Evolutionary conservation across 2,113 vertebrate genomes (phyloP), one percentile per base, ranked within the genome.

Genomic region (Phyllostomus hastatus): DNA sequence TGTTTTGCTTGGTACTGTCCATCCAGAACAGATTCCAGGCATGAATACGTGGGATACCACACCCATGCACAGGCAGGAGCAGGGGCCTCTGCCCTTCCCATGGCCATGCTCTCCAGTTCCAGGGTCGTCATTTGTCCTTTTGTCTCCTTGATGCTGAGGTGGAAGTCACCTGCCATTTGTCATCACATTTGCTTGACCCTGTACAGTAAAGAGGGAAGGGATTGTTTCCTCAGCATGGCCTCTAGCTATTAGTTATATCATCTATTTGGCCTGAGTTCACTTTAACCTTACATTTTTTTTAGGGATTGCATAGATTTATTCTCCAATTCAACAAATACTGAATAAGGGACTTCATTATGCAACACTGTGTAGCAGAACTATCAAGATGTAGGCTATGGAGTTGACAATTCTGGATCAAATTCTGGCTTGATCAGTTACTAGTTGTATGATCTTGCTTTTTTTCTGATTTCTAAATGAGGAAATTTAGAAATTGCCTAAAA

Each of bases 101-200:
- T 33, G 17, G 26, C 19, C 33, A 5, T 54, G 52, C 33, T 38
- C 46, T 67, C 10, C 24, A 41, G 57, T 41, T 43, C 33, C 69
- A 35, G 35, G 26, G 57, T 43, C 57, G 59, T 87, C 38, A 3
- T 76, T 84, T 33, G 48, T 81, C 66, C 78, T 79, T 67, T 38
- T 31, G 57, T 84, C 76, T 89, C 85, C 24, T 41, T 70, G 43
- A 79, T 57, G 8, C 12, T 12, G 57, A 88, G 88, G 70, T 81
- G 67, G 95, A 90, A 52, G 66, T 88, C 85, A 41, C 31, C 67
- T 46, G 35, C 67, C 31, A 48, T 90, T 87, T 80, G 26, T 78
- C 88, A 80, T 59, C 79, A 61, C 35, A 57, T n/a, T 57, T 52
- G 48, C 9, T 33, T 59, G 61, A 88, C 70, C 35, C 15, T 24